A percentile compares a stretch with the other conserved stretches of the same genome.
Conservation (phyloP, 1,140 invertebrate genomes). For the Drosophila kurseongensis region DNA sequence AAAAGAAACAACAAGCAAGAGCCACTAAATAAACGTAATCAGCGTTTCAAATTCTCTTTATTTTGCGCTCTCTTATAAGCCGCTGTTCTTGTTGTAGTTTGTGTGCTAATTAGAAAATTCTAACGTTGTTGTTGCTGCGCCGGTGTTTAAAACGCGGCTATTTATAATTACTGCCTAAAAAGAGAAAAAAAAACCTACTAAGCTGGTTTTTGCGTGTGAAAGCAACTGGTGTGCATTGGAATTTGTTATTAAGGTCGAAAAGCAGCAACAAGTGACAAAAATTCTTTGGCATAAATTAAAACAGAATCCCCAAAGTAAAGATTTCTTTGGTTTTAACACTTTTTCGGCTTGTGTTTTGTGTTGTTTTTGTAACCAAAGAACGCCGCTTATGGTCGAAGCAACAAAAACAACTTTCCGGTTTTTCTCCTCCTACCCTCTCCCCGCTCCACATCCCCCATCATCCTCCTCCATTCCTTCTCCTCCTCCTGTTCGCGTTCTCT, state of each 20-base stretch:
- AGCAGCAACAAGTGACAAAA: conserved; percentile 72
- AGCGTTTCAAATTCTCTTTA: conserved; percentile 1
- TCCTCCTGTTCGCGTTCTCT: conserved; percentile 53
- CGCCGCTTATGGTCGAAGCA: conserved; percentile 58
- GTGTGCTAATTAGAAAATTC: conserved; percentile 42
- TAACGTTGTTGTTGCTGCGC: conserved; percentile 52
- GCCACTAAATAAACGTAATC: conserved; percentile 40
- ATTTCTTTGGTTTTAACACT: conserved; percentile 43
- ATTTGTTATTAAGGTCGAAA: conserved; percentile 76
- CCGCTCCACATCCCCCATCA: not conserved
- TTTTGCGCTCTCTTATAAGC: conserved; percentile 1
- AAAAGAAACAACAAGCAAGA: conserved; percentile 13
- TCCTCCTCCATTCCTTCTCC: conserved; percentile 35
- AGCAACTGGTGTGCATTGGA: conserved; percentile 60
- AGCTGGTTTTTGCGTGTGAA: conserved; percentile 41
- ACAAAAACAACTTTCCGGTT: conserved; percentile 77
- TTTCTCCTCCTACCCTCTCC: conserved; percentile 54
- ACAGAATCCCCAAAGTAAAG: conserved; percentile 22
- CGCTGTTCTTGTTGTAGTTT: conserved; percentile 27
- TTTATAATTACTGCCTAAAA: conserved; percentile 70
- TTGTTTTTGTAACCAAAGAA: conserved; percentile 51
- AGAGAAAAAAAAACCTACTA: conserved; percentile 23
- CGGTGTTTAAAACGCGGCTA: conserved; percentile 64
- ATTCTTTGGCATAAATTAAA: conserved; percentile 71
- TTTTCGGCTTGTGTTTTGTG: conserved; percentile 10